Percentiles rank a stretch among this genome's conserved stretches.
These are phyloP conservation scores for Parauchenoglanis ngamensis DNA, from an alignment of 2,797 vertebrate genomes.

Conservation along the genomic window DNA sequence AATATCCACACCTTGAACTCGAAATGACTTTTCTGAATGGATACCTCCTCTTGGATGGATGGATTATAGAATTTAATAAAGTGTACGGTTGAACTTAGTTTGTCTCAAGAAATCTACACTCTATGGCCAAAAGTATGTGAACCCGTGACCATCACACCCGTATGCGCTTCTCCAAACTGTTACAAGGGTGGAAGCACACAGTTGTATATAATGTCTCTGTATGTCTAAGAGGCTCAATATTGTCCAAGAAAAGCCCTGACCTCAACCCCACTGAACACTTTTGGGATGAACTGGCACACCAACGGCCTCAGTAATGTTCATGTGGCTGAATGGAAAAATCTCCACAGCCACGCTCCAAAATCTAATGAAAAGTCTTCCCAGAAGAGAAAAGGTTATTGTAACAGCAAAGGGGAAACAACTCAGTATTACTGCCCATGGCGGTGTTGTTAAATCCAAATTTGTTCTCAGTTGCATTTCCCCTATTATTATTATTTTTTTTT, in stretches of 20 bases:
- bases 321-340: background rate
- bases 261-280: no score
- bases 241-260: no score
- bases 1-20: background rate
- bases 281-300: no score
- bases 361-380: background rate
- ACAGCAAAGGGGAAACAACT: background rate
- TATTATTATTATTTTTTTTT: background rate
- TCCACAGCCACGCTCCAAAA: background rate
- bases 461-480: background rate
- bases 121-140: background rate
- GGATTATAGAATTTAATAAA: no score
- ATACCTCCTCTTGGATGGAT: no score
- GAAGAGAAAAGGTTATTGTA: background rate
- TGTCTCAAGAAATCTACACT: background rate
- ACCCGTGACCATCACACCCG: background rate
- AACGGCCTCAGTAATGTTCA: background rate
- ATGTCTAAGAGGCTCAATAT: no score
- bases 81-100: background rate
- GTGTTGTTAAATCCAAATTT: background rate
- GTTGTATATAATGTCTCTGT: background rate
- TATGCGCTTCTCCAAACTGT: background rate
- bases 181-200: background rate
- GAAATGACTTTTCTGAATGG: no score
- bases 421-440: no score